phyloP scores from a whole-genome alignment of 2,113 vertebrate species.

The Cepphus grylle region DNA sequence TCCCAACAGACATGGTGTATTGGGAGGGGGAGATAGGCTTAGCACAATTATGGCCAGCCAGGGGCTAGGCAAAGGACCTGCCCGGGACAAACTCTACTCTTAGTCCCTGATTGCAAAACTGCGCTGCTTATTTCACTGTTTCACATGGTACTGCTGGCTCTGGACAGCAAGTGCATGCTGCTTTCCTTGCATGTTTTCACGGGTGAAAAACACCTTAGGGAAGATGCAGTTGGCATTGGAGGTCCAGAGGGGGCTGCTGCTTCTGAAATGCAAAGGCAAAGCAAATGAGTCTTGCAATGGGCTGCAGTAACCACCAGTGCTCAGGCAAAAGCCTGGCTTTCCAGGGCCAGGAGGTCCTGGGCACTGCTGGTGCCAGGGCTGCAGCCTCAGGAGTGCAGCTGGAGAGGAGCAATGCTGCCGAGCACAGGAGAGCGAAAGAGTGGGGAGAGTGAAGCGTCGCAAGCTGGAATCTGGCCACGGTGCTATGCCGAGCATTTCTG shows the following conservation, averaged over 20 bases:
- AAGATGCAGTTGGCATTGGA: not conserved
- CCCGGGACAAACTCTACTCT: not conserved
- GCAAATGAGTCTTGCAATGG: not conserved
- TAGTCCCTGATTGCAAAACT: not conserved
- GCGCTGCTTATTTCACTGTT: not conserved
- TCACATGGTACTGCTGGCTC: not conserved
- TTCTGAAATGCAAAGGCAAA: not conserved
- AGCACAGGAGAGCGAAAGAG: not conserved
- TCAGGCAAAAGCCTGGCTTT: not conserved
- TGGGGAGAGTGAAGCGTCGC: fast-evolving
- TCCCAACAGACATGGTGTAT: fast-evolving
- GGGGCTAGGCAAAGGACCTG: not conserved
- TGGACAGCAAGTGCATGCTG: not conserved
- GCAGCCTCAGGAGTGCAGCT: not conserved
- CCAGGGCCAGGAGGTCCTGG: fast-evolving
- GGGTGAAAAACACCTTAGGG: not conserved
- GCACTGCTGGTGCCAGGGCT: not conserved
- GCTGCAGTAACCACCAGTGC: fast-evolving
- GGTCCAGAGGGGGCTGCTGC: not conserved
- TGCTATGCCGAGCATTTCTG: not conserved
- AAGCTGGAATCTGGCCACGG: not conserved
- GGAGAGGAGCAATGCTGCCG: not conserved
- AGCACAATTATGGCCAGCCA: not conserved
- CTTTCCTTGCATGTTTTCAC: not conserved
- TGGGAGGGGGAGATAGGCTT: not conserved